A percentile compares a stretch with the other conserved stretches of the same genome.
These are phyloP conservation scores for Pollachius pollachius DNA, from an alignment of 2,113 vertebrate species.

Conservation along the genomic window DNA sequence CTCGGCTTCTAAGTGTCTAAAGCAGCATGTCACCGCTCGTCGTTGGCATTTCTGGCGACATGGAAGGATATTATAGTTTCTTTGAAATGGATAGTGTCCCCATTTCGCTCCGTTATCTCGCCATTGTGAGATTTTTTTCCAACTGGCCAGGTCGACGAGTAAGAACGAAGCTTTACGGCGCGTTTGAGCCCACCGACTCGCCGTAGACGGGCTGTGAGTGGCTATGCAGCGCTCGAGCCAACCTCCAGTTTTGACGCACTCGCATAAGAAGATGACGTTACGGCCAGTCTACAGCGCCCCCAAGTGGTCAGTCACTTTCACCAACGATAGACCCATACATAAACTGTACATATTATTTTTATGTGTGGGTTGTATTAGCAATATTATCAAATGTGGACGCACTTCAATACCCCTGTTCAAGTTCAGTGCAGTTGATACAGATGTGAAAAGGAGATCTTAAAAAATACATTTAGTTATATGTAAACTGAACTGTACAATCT, in stretches of 20 bases:
- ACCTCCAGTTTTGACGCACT: neutral
- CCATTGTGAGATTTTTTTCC: constrained; percentile 46
- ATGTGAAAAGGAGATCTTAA: too few relatives aligned
- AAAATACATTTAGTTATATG: too few relatives aligned
- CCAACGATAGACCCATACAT: neutral
- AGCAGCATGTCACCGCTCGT: constrained; percentile 12
- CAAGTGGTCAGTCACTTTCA: neutral
- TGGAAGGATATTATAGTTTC: neutral
- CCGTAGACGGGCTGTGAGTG: constrained; percentile 62
- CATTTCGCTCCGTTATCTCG: constrained; percentile 45
- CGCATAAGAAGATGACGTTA: too few relatives aligned
- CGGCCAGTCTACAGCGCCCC: neutral
- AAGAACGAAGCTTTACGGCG: constrained; percentile 45
- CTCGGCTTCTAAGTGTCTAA: neutral
- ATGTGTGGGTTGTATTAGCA: neutral
- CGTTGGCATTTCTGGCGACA: constrained; percentile 3
- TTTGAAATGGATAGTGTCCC: constrained; percentile 19
- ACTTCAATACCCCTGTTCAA: too few relatives aligned
- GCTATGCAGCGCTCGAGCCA: constrained; percentile 10
- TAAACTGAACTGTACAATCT: too few relatives aligned
- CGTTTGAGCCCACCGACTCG: constrained; percentile 52
- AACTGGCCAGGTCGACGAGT: constrained; percentile 12
- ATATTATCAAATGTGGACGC: neutral
- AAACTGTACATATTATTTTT: neutral
- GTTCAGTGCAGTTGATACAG: too few relatives aligned